Evolutionary conservation across 2,888 invertebrate species (phyloP), one percentile per base, ranked within the genome.

Genomic region (Drosophila conformis): DNA sequence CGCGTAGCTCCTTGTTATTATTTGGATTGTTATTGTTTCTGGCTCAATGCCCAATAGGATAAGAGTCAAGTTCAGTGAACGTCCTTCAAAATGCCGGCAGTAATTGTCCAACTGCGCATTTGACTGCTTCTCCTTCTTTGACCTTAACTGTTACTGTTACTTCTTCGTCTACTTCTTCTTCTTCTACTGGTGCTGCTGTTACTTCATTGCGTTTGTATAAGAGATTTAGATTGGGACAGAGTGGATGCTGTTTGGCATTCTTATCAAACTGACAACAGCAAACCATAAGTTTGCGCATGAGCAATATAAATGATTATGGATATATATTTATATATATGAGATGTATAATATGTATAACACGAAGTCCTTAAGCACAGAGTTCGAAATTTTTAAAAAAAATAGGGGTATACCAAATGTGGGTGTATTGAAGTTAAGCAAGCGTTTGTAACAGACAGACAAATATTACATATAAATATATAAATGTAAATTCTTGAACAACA

Each of bases 31-130:
- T 33, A 21, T 31, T 38, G 15, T 48, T 57, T 58, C 42, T 63
- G 59, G 54, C 38, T 10, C 38, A 52, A 11, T 72, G 62, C 73
- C 62, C 21, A 61, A 38, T 42, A 29, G 29, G n/a, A 52, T 13
- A 33, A 10, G 31, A 68, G 59, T 77, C 73, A 77, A 80, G 89
- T 90, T 87, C 87, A 88, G 54, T 69, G 81, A 83, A 83, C 85
- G 90, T 75, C 90, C 90, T 90, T 88, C 80, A 80, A 68, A 71
- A 67, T 21, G 60, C 80, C 85, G 72, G 62, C 49, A 57, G 56
- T 53, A 57, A 42, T 36, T 62, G 68, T 42, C 48, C 27, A 59
- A 29, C 54, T 31, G 61, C 27, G 67, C 31, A 38, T 72, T 66
- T 52, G 33, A 36, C 52, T 56, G 33, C 29, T 36, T 36, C 58